Conservation (phyloP, 2,888 invertebrate genomes). For the Andricus quercusramuli region DNA sequence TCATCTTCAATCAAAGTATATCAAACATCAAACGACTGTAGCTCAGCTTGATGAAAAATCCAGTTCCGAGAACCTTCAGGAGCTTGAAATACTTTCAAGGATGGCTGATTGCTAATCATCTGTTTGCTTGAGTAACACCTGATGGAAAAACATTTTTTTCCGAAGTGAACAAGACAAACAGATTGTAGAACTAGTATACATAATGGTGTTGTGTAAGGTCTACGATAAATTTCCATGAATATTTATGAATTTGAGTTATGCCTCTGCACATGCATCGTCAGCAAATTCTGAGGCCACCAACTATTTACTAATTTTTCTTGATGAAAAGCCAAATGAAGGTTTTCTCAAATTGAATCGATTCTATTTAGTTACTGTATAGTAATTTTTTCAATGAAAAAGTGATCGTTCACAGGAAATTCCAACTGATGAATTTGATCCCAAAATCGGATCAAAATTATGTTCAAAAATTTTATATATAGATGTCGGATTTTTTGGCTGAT, state of each 20-base stretch:
- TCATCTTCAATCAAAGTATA: too few relatives aligned
- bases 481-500: too few relatives aligned
- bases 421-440: too few relatives aligned
- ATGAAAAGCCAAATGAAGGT: neutral
- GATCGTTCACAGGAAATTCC: too few relatives aligned
- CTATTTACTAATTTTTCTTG: neutral
- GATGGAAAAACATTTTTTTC: neutral
- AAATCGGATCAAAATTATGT: too few relatives aligned
- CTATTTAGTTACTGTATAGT: too few relatives aligned
- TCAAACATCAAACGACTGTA: neutral
- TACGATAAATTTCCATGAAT: neutral
- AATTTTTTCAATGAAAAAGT: too few relatives aligned
- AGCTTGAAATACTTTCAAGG: slow-evolving; percentile 24
- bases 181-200: neutral
- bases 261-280: neutral
- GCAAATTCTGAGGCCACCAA: neutral
- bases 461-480: too few relatives aligned
- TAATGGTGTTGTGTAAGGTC: neutral
- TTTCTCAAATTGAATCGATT: neutral
- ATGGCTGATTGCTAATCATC: slow-evolving; percentile 13
- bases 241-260: neutral
- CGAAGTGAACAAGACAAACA: neutral
- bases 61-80: neutral
- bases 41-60: neutral
- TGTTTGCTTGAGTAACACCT: neutral